Base-by-base conservation (phyloP, 2,797 vertebrate genomes). In the Saguinus oedipus region DNA sequence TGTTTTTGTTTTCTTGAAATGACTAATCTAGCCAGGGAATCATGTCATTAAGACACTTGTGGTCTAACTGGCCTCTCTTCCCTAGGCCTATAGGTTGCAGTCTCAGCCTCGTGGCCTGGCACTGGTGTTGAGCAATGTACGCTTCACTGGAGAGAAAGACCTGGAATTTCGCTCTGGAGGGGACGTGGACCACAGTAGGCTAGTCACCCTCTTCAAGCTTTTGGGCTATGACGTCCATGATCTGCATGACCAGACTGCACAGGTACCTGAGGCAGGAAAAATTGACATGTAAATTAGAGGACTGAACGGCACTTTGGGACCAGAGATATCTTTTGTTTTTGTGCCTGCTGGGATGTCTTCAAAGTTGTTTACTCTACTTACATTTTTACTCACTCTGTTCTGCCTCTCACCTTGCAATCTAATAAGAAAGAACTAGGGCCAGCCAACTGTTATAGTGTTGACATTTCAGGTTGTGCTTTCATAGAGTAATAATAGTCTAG, bases 121-220 rank as follows among this genome's bases (percentile, higher is more conserved):
- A 1, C 98, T 99, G 96, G 99, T 99, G 92, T 99, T 99, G 97
- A 99, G 99, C 98, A 99, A 99, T 0, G 98, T 99, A 95, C 98
- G 82, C 81, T 99, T 99, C 98, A 99, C 99, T 82, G 97, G 98
- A 6, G 85, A 98, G 96, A 98, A 98, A 17, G 99, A 99, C 46
- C 98, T 99, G 92, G 99, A 99, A 81, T 98, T 98, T 20, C 99
- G 99, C 10, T 98, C 99, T 4, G 99, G 99, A 20, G 99, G 99
- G 0, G 99, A 99, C 33, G 99, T 99, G 97, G 99, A 99, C 93
- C 99, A 99, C 13, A 98, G 98, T 93, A 98, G 99, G 8, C 98
- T 99, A 42, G 98, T 99, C 92, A 98, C 98, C 95, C 99, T 99
- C 78, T 99, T 99, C 95, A 99, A 98, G 24, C 99, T 99, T 76